A percentile compares a stretch with the other conserved stretches of the same genome.
These are phyloP conservation scores for Coluber constrictor DNA, from an alignment of 2,797 vertebrate genomes.

Conservation along the genomic window DNA sequence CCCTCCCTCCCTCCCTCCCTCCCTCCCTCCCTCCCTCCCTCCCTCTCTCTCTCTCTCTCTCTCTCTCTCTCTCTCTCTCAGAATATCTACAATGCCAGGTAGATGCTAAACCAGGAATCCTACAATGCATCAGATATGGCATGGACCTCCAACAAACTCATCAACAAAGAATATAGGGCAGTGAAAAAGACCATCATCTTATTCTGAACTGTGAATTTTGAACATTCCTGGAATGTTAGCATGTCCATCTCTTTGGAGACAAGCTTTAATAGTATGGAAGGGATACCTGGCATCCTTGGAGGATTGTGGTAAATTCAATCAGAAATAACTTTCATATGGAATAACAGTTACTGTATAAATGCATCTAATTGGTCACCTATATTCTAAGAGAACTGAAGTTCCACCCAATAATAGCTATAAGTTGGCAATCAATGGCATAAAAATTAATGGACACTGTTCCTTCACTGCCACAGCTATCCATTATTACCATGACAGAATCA, in stretches of 20 bases:
- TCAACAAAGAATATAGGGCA: constrained; percentile 64
- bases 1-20: too few species aligned
- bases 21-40: constrained; percentile 48
- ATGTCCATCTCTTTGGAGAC: constrained; percentile 68
- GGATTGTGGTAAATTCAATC: constrained; percentile 63
- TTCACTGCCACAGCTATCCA: constrained; percentile 68
- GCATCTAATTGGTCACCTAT: constrained; percentile 58
- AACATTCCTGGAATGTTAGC: constrained; percentile 69
- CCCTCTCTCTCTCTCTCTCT: background rate
- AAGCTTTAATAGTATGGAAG: constrained; percentile 66
- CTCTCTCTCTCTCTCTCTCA: too few species aligned
- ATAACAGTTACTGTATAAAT: too few species aligned
- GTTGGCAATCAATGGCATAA: constrained; percentile 69
- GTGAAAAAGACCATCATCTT: constrained; percentile 68
- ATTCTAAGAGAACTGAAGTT: constrained; percentile 60
- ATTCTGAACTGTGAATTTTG: constrained; percentile 63
- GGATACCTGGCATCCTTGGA: constrained; percentile 62
- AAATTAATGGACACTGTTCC: constrained; percentile 70
- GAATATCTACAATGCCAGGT: constrained; percentile 6
- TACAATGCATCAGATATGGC: constrained; percentile 68
- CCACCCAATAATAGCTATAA: constrained; percentile 68
- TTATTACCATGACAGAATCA: constrained; percentile 66
- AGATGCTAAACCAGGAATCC: constrained; percentile 51
- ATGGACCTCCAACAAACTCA: constrained; percentile 66
- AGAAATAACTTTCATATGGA: constrained; percentile 59